Evolutionary conservation across 35 echinoderm and acorn worm genomes (phyloP).

Genomic region (Strongylocentrotus purpuratus): DNA sequence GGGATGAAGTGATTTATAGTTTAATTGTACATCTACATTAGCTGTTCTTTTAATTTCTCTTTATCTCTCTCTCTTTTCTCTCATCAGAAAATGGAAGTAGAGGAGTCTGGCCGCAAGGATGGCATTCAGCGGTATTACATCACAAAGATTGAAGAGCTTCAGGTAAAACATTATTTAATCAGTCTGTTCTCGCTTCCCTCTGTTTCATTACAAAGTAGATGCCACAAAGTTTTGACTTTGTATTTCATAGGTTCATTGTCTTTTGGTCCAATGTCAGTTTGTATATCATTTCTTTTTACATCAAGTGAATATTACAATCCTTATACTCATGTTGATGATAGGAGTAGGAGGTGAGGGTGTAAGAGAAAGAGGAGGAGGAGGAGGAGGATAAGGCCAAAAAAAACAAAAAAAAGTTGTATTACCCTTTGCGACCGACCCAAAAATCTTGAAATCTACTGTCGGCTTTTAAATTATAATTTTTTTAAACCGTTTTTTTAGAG

Average conservation of each 20-base stretch:
- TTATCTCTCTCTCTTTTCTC: background rate
- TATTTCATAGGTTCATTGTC: background rate
- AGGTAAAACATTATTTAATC: constrained; percentile 54
- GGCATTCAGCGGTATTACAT: constrained; percentile 92
- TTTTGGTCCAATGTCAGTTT: background rate
- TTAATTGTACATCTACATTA: too few relatives aligned
- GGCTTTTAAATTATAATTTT: too few relatives aligned
- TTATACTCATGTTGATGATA: background rate
- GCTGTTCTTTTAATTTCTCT: background rate
- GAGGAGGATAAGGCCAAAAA: too few relatives aligned
- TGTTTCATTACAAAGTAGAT: background rate
- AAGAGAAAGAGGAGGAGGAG: background rate
- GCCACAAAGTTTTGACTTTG: background rate
- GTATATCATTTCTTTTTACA: background rate
- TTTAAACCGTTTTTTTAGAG: too few relatives aligned
- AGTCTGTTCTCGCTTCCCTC: too few relatives aligned
- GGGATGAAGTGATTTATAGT: too few relatives aligned
- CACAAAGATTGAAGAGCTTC: constrained; percentile 94
- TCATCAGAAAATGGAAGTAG: constrained; percentile 88
- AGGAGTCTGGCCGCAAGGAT: constrained; percentile 64
- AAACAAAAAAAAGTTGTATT: too few relatives aligned
- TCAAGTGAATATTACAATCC: background rate
- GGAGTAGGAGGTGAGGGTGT: too few relatives aligned
- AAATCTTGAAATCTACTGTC: too few relatives aligned
- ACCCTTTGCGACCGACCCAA: too few relatives aligned